A percentile compares a stretch with the other conserved stretches of the same genome.
Evolutionary conservation across 2,113 vertebrate genomes (phyloP).

Genomic region (Coptodon rendalli): DNA sequence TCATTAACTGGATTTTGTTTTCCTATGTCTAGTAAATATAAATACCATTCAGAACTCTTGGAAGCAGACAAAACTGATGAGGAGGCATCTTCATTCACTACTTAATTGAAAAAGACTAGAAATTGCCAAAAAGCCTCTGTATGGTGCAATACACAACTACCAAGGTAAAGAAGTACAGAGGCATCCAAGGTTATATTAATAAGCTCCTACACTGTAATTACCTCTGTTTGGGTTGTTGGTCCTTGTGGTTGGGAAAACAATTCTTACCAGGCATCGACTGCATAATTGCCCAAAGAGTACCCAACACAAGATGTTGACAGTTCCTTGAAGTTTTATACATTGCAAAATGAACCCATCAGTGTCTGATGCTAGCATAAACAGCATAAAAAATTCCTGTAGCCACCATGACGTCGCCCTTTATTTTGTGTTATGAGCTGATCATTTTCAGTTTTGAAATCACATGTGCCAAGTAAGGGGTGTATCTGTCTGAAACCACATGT

Average conservation of each 20-base stretch:
- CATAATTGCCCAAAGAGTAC: background rate
- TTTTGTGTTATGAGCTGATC: background rate
- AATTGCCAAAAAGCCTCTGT: no score
- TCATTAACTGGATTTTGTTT: background rate
- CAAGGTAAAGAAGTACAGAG: background rate
- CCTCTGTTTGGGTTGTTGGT: background rate
- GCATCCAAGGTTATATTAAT: background rate
- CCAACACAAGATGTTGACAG: background rate
- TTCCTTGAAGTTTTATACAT: background rate
- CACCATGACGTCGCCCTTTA: rapidly evolving
- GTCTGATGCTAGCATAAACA: background rate
- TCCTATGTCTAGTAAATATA: background rate
- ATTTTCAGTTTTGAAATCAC: background rate
- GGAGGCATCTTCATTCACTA: background rate
- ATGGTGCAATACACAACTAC: background rate
- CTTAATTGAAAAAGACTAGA: background rate
- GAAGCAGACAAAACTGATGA: background rate
- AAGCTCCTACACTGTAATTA: background rate
- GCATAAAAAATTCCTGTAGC: background rate
- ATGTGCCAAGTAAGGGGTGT: background rate
- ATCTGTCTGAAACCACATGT: background rate
- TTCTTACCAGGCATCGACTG: background rate
- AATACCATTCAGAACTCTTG: background rate
- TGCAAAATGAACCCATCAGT: background rate
- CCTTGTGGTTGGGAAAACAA: background rate